Base-by-base conservation (phyloP, 2,113 vertebrate genomes). In the Eulemur rufifrons region DNA sequence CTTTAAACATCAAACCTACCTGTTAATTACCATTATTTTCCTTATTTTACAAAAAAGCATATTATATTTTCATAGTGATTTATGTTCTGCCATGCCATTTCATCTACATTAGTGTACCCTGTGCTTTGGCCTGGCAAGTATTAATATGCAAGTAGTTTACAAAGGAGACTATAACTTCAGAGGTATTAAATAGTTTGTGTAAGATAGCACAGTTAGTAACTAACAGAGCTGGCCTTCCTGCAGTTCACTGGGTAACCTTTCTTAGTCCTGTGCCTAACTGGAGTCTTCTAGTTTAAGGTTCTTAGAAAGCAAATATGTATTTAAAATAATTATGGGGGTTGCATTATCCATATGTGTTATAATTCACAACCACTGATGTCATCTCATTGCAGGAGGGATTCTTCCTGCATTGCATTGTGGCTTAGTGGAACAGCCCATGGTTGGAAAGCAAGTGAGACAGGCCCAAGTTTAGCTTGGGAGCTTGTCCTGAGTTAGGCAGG, bases 321-420 rank as follows among this genome's bases (percentile, higher is more conserved):
- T 96, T 93, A 81, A 63, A 74, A 15, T 80, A 68, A 54, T 78
- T 69, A 11, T 5, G 8, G 27, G 12, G 11, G 17, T 32, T 64
- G 23, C 37, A 34, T 47, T 82, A 32, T 45, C 45, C 9, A 23
- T 27, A 52, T 14, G 34, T 74, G 42, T 52, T 81, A 0, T 34
- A 14, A 42, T 77, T 23, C 23, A 50, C 45, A 59, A 5, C 15
- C 10, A 52, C 20, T 4, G 5, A 7, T 25, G 15, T 15, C 27
- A 64, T 7, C 34, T 34, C 23, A 14, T 47, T 3, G 8, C 21
- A 3, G 37, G 32, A 42, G 14, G 10, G 14, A 17, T 29, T 5
- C 2, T 13, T 34, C 45, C 23, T 39, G 20, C 18, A 2, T n/a
- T 0, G 3, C 9, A 18, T 29, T 63, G 42, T 34, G 25, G 2